Base-by-base conservation (phyloP, 2,888 invertebrate species). In the Charanyca ferruginea region DNA sequence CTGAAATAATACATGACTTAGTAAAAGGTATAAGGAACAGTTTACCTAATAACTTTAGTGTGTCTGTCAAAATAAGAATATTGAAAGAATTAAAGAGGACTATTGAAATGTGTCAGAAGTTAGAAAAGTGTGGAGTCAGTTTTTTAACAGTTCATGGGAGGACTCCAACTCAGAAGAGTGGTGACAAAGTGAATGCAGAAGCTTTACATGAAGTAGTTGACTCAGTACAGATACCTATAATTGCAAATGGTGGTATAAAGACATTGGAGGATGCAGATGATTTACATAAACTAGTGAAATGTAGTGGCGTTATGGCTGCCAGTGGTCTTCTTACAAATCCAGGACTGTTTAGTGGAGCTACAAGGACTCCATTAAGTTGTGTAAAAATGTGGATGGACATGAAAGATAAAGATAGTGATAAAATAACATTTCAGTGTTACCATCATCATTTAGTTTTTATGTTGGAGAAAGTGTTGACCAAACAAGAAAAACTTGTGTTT, bases 391-490 rank as follows among this genome's bases (percentile, higher is more conserved):
- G 99, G 99, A 90, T 98, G 77, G 94, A 97, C 78, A 96, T 98
- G 73, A 97, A 97, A 67, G 94, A 97, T 66, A 87, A 95, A 48
- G 95, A 96, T 25, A 93, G 95, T 73, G 96, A 97, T 47, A 93
- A 91, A 63, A 96, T 98, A 63, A 96, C 97, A 57, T 99, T 98
- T 90, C 97, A 98, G 79, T 97, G 97, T 87, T 98, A 99, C 86
- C 99, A 99, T 93, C 99, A 99, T 89, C 99, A 99, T 93, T 96
- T 99, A 73, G 98, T 98, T 57, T 99, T 98, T 89, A 99, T 99
- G 99, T 96, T 98, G 85, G 98, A 99, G 85, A 97, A 97, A 90
- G 89, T 97, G 44, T 95, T 99, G 80, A 96, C 97, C 0, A 97
- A 97, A 84, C 92, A 96, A 55, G 97, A 98, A 83, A 97, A 98